Conservation (phyloP, 1,140 invertebrate genomes). For the Drosophila pandora region DNA sequence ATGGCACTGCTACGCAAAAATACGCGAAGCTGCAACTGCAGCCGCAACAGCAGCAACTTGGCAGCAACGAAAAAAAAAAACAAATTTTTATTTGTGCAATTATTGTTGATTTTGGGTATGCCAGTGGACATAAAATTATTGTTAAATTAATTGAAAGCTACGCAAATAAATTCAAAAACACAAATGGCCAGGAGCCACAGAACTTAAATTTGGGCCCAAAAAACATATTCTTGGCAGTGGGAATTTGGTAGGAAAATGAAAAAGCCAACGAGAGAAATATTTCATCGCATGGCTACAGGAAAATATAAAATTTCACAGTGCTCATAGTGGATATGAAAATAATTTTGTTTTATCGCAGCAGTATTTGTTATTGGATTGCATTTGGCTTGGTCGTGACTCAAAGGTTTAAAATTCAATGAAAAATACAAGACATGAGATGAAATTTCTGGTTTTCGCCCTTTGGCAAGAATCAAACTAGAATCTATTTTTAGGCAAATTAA, state of each 20-base stretch:
- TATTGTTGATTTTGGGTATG: conserved; percentile 62
- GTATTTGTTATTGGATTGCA: neutral
- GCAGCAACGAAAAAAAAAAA: conserved; percentile 3
- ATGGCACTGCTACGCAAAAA: conserved; percentile 61
- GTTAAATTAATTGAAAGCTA: conserved; percentile 64
- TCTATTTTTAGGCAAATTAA: conserved; percentile 41
- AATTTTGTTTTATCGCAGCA: conserved; percentile 3
- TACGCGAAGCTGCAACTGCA: conserved; percentile 50
- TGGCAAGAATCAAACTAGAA: neutral
- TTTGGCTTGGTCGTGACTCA: neutral
- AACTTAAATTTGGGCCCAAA: conserved; percentile 28
- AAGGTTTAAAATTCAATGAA: neutral
- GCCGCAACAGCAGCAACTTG: neutral
- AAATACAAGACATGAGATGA: neutral
- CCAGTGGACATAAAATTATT: conserved; percentile 50
- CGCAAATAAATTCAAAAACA: conserved; percentile 3
- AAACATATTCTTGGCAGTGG: conserved; percentile 50
- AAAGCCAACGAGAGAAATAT: conserved; percentile 24
- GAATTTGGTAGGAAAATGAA: conserved; percentile 20
- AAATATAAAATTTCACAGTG: conserved; percentile 1
- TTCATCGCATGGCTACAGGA: conserved; percentile 1
- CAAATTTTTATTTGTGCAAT: conserved; percentile 56
- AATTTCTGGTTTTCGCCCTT: neutral
- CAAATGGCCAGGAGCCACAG: conserved; percentile 21
- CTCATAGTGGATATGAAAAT: neutral